Percentiles rank a stretch among this genome's conserved stretches.
These are phyloP conservation scores for Amphiura filiformis DNA, from an alignment of 35 echinoderm and acorn worm species.

Conservation along the genomic window DNA sequence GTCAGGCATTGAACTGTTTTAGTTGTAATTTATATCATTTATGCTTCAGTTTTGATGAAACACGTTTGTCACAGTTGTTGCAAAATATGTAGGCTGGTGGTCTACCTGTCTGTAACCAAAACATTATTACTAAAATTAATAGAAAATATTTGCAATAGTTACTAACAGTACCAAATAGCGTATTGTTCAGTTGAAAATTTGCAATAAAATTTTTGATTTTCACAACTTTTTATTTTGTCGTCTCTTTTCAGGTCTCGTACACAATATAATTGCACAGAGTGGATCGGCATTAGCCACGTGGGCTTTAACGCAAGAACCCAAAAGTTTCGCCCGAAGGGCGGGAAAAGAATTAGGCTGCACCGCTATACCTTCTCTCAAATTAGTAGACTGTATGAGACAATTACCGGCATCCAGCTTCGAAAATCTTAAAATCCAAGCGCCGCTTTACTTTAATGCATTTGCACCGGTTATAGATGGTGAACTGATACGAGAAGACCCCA, in stretches of 20 bases:
- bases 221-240: too few species aligned
- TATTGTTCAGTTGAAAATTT: too few species aligned
- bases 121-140: too few species aligned
- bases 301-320: slow-evolving; percentile 60
- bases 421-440: slow-evolving; percentile 51
- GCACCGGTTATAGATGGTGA: slow-evolving; percentile 75
- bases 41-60: too few species aligned
- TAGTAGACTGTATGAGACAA: slow-evolving; percentile 64
- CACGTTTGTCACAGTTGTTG: too few species aligned
- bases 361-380: neutral
- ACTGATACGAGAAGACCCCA: slow-evolving; percentile 62
- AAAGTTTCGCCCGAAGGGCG: slow-evolving; percentile 37
- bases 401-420: slow-evolving; percentile 28
- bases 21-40: too few species aligned
- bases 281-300: slow-evolving; percentile 73
- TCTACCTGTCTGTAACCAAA: too few species aligned
- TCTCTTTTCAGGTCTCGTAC: slow-evolving; percentile 67
- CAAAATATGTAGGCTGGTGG: too few species aligned
- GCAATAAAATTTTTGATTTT: too few species aligned
- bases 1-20: too few species aligned
- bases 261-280: slow-evolving; percentile 79
- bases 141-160: too few species aligned
- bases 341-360: slow-evolving; percentile 47
- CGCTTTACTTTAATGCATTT: slow-evolving; percentile 81
- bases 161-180: too few species aligned